Percentiles rank a stretch among this genome's conserved stretches.
phyloP scores from a whole-genome alignment of 1,140 invertebrate genomes.

The Helicoverpa zea region DNA sequence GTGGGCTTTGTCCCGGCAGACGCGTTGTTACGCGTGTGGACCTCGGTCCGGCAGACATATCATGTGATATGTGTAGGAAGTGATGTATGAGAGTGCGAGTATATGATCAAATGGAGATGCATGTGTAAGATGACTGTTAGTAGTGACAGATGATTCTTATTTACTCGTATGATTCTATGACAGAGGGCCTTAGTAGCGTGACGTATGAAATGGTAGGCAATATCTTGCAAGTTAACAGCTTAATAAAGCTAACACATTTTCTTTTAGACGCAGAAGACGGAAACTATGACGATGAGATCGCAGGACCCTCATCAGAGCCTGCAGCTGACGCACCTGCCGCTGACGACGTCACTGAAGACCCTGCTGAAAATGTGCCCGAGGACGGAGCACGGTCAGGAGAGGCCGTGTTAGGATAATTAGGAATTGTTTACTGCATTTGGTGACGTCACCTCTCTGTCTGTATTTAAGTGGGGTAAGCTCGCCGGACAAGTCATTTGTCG shows the following conservation, averaged over 20 bases:
- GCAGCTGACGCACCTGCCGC: not conserved
- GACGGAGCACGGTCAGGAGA: not conserved
- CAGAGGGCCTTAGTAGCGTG: conserved; percentile 15
- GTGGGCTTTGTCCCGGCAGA: not conserved
- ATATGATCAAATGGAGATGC: conserved; percentile 8
- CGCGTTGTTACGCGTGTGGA: too few species aligned
- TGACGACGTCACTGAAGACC: not conserved
- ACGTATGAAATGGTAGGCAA: not conserved
- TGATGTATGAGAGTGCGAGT: conserved; percentile 19
- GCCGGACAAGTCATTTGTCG: not conserved
- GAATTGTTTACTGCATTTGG: too few species aligned
- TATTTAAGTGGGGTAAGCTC: not conserved
- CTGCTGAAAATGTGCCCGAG: conserved; percentile 8
- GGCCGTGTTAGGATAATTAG: too few species aligned
- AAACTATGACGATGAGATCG: conserved; percentile 4
- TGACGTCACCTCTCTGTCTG: too few species aligned
- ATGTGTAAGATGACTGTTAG: not conserved
- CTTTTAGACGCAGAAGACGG: conserved; percentile 13
- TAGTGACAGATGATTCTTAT: conserved; percentile 7
- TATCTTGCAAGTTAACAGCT: not conserved
- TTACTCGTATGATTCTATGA: conserved; percentile 22
- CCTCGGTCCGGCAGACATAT: not conserved
- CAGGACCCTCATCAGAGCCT: conserved; percentile 17
- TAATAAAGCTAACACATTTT: conserved; percentile 1
- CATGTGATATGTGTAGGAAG: conserved; percentile 17